Evolutionary conservation across 2,888 invertebrate genomes (phyloP), one percentile per base, ranked within the genome.

Genomic region (Noctua comes): DNA sequence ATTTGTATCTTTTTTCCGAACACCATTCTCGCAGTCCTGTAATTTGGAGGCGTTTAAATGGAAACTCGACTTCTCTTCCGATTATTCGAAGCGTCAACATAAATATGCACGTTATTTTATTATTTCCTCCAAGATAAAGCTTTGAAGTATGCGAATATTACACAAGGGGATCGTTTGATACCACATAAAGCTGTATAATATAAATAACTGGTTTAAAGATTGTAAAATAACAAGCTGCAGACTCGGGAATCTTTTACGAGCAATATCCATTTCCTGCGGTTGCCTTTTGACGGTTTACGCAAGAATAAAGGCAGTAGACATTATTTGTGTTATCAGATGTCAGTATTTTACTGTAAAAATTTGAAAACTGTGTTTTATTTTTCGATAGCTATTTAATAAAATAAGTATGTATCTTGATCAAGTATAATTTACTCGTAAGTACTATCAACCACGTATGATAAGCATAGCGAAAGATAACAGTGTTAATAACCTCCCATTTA

Each of bases 21-120:
- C 27, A 51, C 31, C n/a, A n/a, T 70, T 70, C 59, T 68, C 75
- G 11, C 62, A 66, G 62, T 84, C 8, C 57, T 77, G 31, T 77
- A 66, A 82, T 81, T 81, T 77, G 76, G 43, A 73, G 27, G 57
- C 48, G 24, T 70, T 68, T 77, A n/a, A 77, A 73, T 75, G 72
- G 36, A 84, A 82, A 68, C 51, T 27, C 54, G 16, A 57, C 40
- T 73, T 73, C 66, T 36, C 18, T 70, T 48, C 70, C 80, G 69
- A 79, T 80, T 84, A 72, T 65, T 78, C 31, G n/a, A 48, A 73
- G 64, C 68, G 27, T 43, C 68, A 68, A 65, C 57, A 40, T 27
- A 84, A 84, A 82, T 79, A 84, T 84, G 69, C 64, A 48, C 43
- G 84, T 69, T 79, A 68, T 84, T 84, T 69, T 73, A 73, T 84